Evolutionary conservation across 64 coral and sea anemone species (phyloP).

Genomic region (Porites lutea): DNA sequence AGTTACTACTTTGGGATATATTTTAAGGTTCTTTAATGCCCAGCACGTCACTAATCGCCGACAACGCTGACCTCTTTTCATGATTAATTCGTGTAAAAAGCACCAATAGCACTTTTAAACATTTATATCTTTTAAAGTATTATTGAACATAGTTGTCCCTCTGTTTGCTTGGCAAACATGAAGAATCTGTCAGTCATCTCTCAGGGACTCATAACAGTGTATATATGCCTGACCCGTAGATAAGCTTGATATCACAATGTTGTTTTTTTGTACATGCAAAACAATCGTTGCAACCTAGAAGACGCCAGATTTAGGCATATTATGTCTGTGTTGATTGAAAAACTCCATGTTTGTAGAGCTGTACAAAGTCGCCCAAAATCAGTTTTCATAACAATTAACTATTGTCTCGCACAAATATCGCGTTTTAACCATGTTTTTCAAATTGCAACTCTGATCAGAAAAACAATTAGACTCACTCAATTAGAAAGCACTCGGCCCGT

Average conservation of each 20-base stretch:
- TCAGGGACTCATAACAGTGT: slow-evolving; percentile 42
- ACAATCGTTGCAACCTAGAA: slow-evolving; percentile 37
- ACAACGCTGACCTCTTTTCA: slow-evolving; percentile 37
- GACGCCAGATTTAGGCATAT: slow-evolving; percentile 66
- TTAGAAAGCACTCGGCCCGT: slow-evolving; percentile 58
- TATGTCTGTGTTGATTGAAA: slow-evolving; percentile 68
- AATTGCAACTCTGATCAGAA: slow-evolving; percentile 34
- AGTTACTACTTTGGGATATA: slow-evolving; percentile 6
- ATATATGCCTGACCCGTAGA: slow-evolving; percentile 33
- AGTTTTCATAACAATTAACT: slow-evolving; percentile 79
- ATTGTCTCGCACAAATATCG: slow-evolving; percentile 68
- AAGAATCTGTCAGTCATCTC: slow-evolving; percentile 8
- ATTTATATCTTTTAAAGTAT: slow-evolving; percentile 53
- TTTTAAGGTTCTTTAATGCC: neutral
- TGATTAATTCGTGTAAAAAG: slow-evolving; percentile 77
- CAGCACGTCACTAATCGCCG: slow-evolving; percentile 61
- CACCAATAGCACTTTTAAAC: slow-evolving; percentile 61
- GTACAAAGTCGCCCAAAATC: slow-evolving; percentile 73
- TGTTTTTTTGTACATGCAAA: slow-evolving; percentile 66
- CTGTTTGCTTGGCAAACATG: slow-evolving; percentile 8
- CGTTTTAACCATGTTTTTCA: slow-evolving; percentile 45
- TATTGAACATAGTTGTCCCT: slow-evolving; percentile 46
- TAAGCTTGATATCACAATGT: slow-evolving; percentile 32
- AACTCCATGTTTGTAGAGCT: slow-evolving; percentile 74
- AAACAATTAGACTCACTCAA: slow-evolving; percentile 77